Base-by-base conservation (phyloP, 2,888 invertebrate species). In the Orchestes rusci region DNA sequence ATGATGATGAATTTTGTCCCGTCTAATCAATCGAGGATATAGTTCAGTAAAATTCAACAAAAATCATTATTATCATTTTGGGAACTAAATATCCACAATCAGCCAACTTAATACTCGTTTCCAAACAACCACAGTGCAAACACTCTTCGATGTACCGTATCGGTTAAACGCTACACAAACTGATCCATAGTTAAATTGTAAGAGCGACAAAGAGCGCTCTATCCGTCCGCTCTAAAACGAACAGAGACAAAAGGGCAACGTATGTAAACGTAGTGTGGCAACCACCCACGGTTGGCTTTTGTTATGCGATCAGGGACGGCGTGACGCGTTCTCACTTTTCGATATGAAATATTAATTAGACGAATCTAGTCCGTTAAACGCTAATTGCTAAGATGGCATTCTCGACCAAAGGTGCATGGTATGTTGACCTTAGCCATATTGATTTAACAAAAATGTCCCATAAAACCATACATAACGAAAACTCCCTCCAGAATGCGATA, bases 101-200 rank as follows among this genome's bases (percentile, higher is more conserved):
- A n/a, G n/a, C n/a, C n/a, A n/a, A n/a, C n/a, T n/a, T n/a, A n/a
- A n/a, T n/a, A n/a, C n/a, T n/a, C n/a, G n/a, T n/a, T n/a, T n/a
- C n/a, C n/a, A n/a, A n/a, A n/a, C n/a, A n/a, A n/a, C n/a, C n/a
- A 4, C 41, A 29, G 4, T 39, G 36, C 46, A 15, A 46, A 31
- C 28, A 43, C 43, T 43, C 43, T 23, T 19, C n/a, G 31, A 33
- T 43, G 32, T 29, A 50, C 53, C 49, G 50, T 53, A 51, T 51
- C 51, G 50, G 47, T 50, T 51, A 45, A 43, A 50, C 43, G 48
- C 48, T 46, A 48, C 51, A 51, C 54, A 54, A 54, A 53, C 52
- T 53, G 54, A 54, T 53, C 54, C 52, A 49, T 53, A 50, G 52
- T 54, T 47, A 53, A 54, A 54, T 54, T 52, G 54, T 46, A 45